These are phyloP conservation scores for Drosophila sechellia DNA, from an alignment of 1,140 invertebrate species.

Conservation along the genomic window DNA sequence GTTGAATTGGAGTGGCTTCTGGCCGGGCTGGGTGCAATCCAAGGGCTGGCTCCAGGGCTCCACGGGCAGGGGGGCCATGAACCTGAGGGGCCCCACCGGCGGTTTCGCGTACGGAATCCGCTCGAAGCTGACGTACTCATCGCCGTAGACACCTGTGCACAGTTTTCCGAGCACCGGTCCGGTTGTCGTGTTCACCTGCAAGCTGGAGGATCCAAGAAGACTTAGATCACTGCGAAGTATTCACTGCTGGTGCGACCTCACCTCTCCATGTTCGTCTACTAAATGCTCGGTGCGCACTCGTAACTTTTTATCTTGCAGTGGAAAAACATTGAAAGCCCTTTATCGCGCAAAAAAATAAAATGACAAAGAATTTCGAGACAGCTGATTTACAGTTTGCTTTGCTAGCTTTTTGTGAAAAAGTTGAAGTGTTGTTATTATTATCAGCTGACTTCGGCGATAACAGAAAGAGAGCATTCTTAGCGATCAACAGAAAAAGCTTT, in stretches of 20 bases:
- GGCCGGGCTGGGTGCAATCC: conserved; percentile 65
- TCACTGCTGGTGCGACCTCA: conserved; percentile 13
- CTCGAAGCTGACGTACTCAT: conserved; percentile 81
- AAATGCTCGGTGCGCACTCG: conserved; percentile 18
- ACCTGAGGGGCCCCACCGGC: conserved; percentile 87
- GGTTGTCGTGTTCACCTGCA: conserved; percentile 35
- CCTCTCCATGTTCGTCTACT: conserved; percentile 36
- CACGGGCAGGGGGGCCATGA: conserved; percentile 86
- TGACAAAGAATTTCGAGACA: conserved; percentile 19
- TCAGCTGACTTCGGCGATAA: conserved; percentile 2
- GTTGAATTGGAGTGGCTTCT: conserved; percentile 69
- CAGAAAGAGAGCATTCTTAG: neutral
- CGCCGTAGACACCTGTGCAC: conserved; percentile 60
- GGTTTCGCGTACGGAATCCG: conserved; percentile 89
- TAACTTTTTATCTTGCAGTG: conserved; percentile 31
- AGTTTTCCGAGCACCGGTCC: conserved; percentile 55
- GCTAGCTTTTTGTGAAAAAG: conserved; percentile 6
- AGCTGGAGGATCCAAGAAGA: neutral
- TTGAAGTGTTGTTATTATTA: neutral
- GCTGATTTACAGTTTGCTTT: conserved; percentile 43
- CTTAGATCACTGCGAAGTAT: neutral
- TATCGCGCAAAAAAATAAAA: conserved; percentile 25
- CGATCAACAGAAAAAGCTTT: conserved; percentile 18
- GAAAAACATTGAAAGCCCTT: conserved; percentile 46
- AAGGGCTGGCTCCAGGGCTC: conserved; percentile 85